Evolutionary conservation across 1,140 invertebrate genomes (phyloP).

Genomic region (Pseudomyrmex concolor): DNA sequence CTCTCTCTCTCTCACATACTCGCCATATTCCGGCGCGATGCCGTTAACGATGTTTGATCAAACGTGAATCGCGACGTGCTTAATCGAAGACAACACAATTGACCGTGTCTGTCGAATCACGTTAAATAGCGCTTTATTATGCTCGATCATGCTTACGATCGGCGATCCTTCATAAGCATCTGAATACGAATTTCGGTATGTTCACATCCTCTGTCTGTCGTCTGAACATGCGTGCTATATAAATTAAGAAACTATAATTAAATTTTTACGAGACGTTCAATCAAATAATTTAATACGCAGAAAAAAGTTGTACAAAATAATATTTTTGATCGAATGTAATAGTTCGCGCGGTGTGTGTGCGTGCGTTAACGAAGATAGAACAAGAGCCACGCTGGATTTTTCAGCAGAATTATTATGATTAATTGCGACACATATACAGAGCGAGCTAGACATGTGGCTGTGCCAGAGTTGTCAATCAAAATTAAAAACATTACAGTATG

Average conservation of each 20-base stretch:
- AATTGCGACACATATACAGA: neutral
- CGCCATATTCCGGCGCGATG: constrained; percentile 26
- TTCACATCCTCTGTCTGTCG: neutral
- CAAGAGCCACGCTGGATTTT: constrained; percentile 22
- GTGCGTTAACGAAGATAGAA: constrained; percentile 16
- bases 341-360: no score
- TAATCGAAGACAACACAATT: constrained; percentile 36
- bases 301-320: no score
- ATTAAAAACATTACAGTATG: constrained; percentile 49
- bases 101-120: neutral
- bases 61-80: constrained; percentile 17
- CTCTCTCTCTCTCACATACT: no score
- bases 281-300: no score
- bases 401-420: constrained; percentile 48
- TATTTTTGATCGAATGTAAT: no score
- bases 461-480: constrained; percentile 25
- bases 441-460: no score
- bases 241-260: no score
- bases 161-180: neutral
- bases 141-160: constrained; percentile 14
- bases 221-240: no score
- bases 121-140: constrained; percentile 42
- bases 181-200: neutral
- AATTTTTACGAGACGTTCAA: no score
- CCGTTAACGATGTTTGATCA: constrained; percentile 49